Base-by-base conservation (phyloP, 2,888 invertebrate species). In the Rhabditophanes sp. region DNA sequence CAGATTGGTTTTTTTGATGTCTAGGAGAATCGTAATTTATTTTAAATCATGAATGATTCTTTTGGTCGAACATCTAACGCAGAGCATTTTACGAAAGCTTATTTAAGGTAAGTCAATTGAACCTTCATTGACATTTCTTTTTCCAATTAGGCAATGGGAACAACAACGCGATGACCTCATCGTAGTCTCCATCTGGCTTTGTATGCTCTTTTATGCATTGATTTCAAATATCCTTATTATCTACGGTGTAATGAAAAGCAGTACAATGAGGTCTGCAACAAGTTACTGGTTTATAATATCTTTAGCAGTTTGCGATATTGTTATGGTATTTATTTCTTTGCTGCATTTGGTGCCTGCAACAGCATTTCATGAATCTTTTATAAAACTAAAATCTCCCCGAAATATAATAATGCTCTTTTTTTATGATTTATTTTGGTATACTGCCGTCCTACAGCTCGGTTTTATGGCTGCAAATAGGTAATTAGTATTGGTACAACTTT, bases 351-450 rank as follows among this genome's bases (percentile, higher is more conserved):
- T 60, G 4, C 58, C 58, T 3, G 53, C 58, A 12, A 60, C 60
- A 2, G 50, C 51, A 1, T 50, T 56, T 20, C 60, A 60, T 36
- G 45, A 43, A n/a, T 30, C 46, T 25, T 56, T 47, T 28, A 49
- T 56, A 6, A 39, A 48, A 21, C 43, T 44, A 29, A 37, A 37
- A n/a, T 51, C 53, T 2, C 32, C 36, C 14, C 30, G 54, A 12
- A 57, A 59, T 33, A 48, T 53, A 15, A 29, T 51, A 3, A 56
- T 54, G 51, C 47, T 60, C 12, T 60, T 60, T 33, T 43, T 56
- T 40, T 60, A 60, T 41, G 53, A 60, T 33, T 41, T 60, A 14
- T 60, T 58, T 38, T 60, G 60, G 60, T 60, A 60, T 37, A 51
- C 56, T n/a, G 58, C 50, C 11, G 60, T 60, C 5, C 48, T 60